A percentile compares a stretch with the other conserved stretches of the same genome.
These are phyloP conservation scores for Globodera rostochiensis DNA, from an alignment of 1,140 invertebrate species.

Conservation along the genomic window DNA sequence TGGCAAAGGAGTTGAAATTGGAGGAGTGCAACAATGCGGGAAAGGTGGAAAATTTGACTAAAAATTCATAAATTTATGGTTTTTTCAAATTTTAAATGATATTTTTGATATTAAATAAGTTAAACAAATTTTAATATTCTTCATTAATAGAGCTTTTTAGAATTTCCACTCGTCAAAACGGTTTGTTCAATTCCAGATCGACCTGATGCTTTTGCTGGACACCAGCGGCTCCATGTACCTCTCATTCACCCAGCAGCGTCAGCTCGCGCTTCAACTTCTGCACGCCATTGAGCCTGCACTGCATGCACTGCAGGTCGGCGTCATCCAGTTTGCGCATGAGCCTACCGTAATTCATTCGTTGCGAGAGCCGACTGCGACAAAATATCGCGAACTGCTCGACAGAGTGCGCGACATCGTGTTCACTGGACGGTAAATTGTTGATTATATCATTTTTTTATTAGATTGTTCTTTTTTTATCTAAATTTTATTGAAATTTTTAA, in stretches of 20 bases:
- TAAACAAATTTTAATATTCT: no score
- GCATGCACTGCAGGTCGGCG: slow-evolving; percentile 25
- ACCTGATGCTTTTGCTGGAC: slow-evolving; percentile 54
- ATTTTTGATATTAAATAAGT: no score
- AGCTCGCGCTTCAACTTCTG: slow-evolving; percentile 47
- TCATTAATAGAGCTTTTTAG: no score
- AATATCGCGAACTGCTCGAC: slow-evolving; percentile 29
- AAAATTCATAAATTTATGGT: no score
- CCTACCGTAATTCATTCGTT: slow-evolving; percentile 28
- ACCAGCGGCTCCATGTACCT: slow-evolving; percentile 53
- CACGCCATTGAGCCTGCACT: slow-evolving; percentile 29
- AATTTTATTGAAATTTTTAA: not conserved
- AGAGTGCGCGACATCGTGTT: slow-evolving; percentile 40
- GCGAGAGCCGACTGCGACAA: not conserved
- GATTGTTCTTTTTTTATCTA: not conserved
- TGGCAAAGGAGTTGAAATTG: not conserved
- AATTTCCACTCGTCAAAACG: no score
- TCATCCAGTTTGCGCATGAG: slow-evolving; percentile 34
- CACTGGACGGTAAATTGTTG: slow-evolving; percentile 36
- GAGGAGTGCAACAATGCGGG: slow-evolving; percentile 4
- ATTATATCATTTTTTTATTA: no score
- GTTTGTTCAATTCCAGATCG: slow-evolving; percentile 34
- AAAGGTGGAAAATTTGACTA: not conserved
- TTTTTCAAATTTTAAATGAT: no score
- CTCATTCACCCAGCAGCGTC: slow-evolving; percentile 42